A percentile compares a stretch with the other conserved stretches of the same genome.
Evolutionary conservation across 2,113 vertebrate genomes (phyloP).

Genomic region (Catharus bicknelli): DNA sequence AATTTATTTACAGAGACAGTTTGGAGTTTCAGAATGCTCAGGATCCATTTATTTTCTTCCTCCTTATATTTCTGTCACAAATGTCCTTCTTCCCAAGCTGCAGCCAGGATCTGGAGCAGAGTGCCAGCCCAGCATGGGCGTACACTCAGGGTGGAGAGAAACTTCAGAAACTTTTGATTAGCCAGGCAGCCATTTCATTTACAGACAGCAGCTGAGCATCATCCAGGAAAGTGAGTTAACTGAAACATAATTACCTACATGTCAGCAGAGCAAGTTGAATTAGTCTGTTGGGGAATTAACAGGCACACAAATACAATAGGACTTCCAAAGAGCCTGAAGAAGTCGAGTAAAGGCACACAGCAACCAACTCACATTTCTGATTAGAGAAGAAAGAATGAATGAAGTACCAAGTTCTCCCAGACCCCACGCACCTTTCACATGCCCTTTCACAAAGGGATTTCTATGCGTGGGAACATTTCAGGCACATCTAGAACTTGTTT

Average conservation of each 20-base stretch:
- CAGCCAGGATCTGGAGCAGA: neutral
- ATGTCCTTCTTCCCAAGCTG: neutral
- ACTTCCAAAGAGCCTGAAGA: neutral
- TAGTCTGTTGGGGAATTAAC: slow-evolving; percentile 19
- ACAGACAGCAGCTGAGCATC: slow-evolving; percentile 32
- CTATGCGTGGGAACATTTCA: neutral
- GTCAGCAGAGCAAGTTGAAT: slow-evolving; percentile 39
- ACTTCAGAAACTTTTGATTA: slow-evolving; percentile 37
- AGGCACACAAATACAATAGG: neutral
- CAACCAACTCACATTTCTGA: neutral
- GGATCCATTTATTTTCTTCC: neutral
- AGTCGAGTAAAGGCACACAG: neutral
- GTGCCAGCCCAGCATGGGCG: neutral
- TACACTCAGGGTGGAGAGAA: neutral
- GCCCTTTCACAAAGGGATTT: slow-evolving; percentile 32
- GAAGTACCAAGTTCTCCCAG: neutral
- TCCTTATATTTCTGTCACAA: neutral
- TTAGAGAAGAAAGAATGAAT: slow-evolving; percentile 10
- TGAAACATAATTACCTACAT: slow-evolving; percentile 40
- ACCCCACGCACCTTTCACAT: slow-evolving; percentile 37
- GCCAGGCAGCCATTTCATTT: slow-evolving; percentile 25
- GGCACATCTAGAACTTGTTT: slow-evolving; percentile 24
- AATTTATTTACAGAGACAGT: neutral
- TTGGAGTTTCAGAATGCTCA: neutral
- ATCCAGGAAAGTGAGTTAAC: slow-evolving; percentile 45